Evolutionary conservation across 2,113 vertebrate species (phyloP).

Genomic region (Picathartes gymnocephalus): DNA sequence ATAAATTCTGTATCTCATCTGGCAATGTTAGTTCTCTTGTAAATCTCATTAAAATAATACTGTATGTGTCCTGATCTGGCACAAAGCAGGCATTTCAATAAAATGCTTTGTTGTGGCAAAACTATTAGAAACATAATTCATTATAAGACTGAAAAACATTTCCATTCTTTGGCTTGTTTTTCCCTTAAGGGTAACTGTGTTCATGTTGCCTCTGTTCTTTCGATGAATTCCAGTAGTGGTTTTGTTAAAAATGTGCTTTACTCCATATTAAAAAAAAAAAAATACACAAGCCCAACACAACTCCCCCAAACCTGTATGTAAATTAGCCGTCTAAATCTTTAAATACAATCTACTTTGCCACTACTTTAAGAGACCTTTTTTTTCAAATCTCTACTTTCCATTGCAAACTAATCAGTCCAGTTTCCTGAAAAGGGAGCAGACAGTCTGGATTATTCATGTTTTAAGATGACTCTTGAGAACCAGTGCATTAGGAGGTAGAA

Average conservation of each 20-base stretch:
- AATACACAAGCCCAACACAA: background rate
- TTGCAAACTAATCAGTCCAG: background rate
- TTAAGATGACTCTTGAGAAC: background rate
- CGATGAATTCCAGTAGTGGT: conserved; percentile 69
- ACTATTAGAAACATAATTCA: conserved; percentile 80
- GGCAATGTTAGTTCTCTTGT: conserved; percentile 67
- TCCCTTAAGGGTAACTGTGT: conserved; percentile 70
- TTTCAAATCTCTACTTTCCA: background rate
- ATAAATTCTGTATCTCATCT: conserved; percentile 62
- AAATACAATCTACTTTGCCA: background rate
- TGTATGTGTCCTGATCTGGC: conserved; percentile 75
- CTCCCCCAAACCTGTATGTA: background rate
- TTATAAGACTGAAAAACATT: conserved; percentile 78
- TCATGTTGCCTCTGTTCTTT: conserved; percentile 73
- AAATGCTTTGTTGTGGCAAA: conserved; percentile 83
- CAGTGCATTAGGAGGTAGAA: background rate
- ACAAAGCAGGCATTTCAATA: conserved; percentile 72
- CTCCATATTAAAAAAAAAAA: background rate
- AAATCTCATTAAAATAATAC: conserved; percentile 77
- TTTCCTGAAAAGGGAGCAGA: background rate
- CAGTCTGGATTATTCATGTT: background rate
- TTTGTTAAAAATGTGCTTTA: conserved; percentile 64
- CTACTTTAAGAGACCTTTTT: background rate
- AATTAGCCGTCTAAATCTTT: conserved; percentile 13
- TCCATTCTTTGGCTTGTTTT: conserved; percentile 75